These are phyloP conservation scores for Diabrotica balteata DNA, from an alignment of 2,888 invertebrate species.

Conservation along the genomic window DNA sequence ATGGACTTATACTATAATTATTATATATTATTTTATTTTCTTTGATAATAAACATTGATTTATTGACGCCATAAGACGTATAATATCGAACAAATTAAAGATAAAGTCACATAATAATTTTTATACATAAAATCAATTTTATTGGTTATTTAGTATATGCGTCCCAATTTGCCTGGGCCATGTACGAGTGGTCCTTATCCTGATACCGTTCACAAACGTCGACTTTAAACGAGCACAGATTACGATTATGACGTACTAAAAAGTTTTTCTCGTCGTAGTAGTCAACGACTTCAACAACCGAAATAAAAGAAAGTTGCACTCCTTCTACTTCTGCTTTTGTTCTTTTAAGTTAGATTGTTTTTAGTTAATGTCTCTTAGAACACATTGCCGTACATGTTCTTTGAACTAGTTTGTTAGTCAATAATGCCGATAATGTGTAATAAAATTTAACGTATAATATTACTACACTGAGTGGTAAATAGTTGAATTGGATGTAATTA, in stretches of 20 bases:
- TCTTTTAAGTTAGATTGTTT: conserved; percentile 14
- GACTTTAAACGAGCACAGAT: conserved; percentile 52
- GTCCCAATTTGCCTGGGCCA: too few species aligned
- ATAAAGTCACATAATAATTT: too few species aligned
- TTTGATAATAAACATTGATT: too few species aligned
- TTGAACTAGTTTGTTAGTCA: too few species aligned
- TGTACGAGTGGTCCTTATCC: background rate
- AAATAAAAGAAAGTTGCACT: conserved; percentile 38
- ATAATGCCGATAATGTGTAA: too few species aligned
- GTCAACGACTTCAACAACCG: conserved; percentile 29
- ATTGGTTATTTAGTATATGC: too few species aligned
- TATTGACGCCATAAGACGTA: too few species aligned
- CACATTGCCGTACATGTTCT: conserved; percentile 7
- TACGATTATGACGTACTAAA: conserved; percentile 53
- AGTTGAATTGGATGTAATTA: too few species aligned
- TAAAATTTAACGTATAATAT: background rate
- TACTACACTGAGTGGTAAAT: background rate
- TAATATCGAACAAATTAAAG: too few species aligned
- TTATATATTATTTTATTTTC: too few species aligned
- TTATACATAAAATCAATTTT: too few species aligned
- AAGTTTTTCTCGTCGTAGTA: conserved; percentile 35
- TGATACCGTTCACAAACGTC: conserved; percentile 25
- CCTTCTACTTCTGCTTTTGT: conserved; percentile 9
- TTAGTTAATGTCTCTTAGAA: conserved; percentile 11
- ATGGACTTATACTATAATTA: too few species aligned